Percentiles rank a stretch among this genome's conserved stretches.
These are phyloP conservation scores for Furcifer pardalis DNA, from an alignment of 2,797 vertebrate genomes.

Conservation along the genomic window DNA sequence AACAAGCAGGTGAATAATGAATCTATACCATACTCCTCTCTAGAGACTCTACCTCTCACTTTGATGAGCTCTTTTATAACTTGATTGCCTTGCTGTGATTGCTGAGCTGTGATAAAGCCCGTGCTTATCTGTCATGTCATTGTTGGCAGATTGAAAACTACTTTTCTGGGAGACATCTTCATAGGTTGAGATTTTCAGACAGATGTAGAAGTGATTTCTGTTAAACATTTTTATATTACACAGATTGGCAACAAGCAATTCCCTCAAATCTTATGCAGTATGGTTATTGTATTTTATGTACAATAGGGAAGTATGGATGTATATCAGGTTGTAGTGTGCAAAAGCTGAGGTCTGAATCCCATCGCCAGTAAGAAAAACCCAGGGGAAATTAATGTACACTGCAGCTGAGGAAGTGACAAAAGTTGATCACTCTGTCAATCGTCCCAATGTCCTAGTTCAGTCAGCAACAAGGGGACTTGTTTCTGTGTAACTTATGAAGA, in stretches of 20 bases:
- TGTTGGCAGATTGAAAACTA: constrained; percentile 40
- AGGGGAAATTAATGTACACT: neutral
- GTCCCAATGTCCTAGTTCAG: neutral
- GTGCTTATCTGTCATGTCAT: constrained; percentile 50
- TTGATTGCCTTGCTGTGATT: constrained; percentile 59
- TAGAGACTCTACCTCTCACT: constrained; percentile 40
- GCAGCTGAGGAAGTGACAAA: neutral
- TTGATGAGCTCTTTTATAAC: constrained; percentile 51
- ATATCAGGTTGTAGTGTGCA: neutral
- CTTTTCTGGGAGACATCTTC: constrained; percentile 47
- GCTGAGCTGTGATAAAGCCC: constrained; percentile 49
- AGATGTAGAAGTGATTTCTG: constrained; percentile 44
- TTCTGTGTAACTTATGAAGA: neutral
- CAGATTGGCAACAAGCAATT: constrained; percentile 32
- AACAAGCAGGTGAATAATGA: constrained; percentile 47
- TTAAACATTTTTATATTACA: constrained; percentile 25
- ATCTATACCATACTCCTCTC: neutral
- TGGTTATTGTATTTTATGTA: constrained; percentile 11
- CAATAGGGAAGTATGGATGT: constrained; percentile 6
- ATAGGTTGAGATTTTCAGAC: constrained; percentile 45
- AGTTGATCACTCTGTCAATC: neutral
- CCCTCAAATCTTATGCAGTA: neutral
- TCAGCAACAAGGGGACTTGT: neutral
- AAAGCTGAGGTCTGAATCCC: neutral
- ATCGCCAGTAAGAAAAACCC: neutral